Evolutionary conservation across 1,140 invertebrate genomes (phyloP), one percentile per base, ranked within the genome.

Genomic region (Hypsibius dujardini): DNA sequence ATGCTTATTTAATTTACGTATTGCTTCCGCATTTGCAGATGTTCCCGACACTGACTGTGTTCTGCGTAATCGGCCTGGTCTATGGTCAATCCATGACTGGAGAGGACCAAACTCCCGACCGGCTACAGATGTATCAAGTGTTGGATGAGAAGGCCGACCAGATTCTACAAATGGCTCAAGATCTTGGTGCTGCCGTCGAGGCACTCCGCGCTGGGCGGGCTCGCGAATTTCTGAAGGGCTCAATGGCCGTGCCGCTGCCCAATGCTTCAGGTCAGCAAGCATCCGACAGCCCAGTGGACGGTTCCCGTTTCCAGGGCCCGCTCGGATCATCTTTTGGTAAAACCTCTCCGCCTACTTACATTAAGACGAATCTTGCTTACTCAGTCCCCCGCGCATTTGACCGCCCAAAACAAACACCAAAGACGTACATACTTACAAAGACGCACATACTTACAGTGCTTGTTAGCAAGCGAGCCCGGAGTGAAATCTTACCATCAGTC

Each of bases 211-310:
- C 50, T n/a, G 50, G 50, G n/a, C 50, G 50, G n/a, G 7, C 50
- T 56, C 50, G 50, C 7, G 50, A 56, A 56, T 56, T 56, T 56
- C 50, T 56, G 50, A 56, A 56, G 50, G n/a, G n/a, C 50, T 7
- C 50, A 7, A 56, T 56, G 50, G 50, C 7, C 7, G 7, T n/a
- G 7, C n/a, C 50, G 7, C 7, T 7, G n/a, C n/a, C 50, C n/a
- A n/a, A 7, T n/a, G 50, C 50, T 56, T 7, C 7, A n/a, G 50
- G n/a, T 56, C 7, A n/a, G 7, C 7, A 7, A 7, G 7, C 50
- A n/a, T 7, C 7, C 7, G 50, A 56, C n/a, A n/a, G 50, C 7
- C 50, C 50, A n/a, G 7, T 7, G n/a, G 50, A 7, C n/a, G 50
- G n/a, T 56, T 7, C 50, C n/a, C 50, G 7, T 56, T 56, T 56